Conservation (phyloP, 1,140 invertebrate species). For the Thaumatotibia leucotreta region DNA sequence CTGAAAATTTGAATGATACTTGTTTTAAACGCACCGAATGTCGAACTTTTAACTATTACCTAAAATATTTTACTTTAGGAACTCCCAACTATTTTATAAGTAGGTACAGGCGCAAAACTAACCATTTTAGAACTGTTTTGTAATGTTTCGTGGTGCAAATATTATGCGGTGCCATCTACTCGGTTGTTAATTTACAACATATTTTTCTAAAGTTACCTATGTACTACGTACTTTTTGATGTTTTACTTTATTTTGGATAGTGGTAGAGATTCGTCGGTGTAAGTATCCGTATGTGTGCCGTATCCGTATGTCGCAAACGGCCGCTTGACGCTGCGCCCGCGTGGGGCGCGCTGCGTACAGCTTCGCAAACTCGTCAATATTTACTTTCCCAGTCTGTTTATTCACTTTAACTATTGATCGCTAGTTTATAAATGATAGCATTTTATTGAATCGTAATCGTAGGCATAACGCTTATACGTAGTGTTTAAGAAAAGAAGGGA, state of each 20-base stretch:
- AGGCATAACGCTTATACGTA: slow-evolving; percentile 69
- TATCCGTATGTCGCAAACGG: not conserved
- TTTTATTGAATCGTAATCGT: slow-evolving; percentile 60
- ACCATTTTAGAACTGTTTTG: slow-evolving; percentile 11
- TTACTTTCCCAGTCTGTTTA: slow-evolving; percentile 34
- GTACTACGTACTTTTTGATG: slow-evolving; percentile 30
- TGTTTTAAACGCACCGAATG: not conserved
- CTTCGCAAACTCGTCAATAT: slow-evolving; percentile 31
- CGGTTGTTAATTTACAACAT: slow-evolving; percentile 59
- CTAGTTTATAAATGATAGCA: slow-evolving; percentile 54
- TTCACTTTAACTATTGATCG: slow-evolving; percentile 44
- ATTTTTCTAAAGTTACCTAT: slow-evolving; percentile 51
- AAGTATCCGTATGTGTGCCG: not conserved
- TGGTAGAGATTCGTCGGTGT: slow-evolving; percentile 21
- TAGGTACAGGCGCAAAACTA: not conserved
- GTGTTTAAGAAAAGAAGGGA: slow-evolving; percentile 58
- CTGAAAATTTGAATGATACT: not conserved
- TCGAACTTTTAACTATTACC: not conserved
- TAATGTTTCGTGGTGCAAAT: slow-evolving; percentile 58
- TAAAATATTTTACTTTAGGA: slow-evolving; percentile 5
- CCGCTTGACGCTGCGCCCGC: not conserved
- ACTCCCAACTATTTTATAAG: not conserved
- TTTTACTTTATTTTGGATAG: slow-evolving; percentile 24
- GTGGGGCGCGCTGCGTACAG: slow-evolving; percentile 21
- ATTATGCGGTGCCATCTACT: slow-evolving; percentile 62